A percentile compares a stretch with the other conserved stretches of the same genome.
Evolutionary conservation across 2,888 invertebrate species (phyloP).

Genomic region (Leptinotarsa rubiginosa): DNA sequence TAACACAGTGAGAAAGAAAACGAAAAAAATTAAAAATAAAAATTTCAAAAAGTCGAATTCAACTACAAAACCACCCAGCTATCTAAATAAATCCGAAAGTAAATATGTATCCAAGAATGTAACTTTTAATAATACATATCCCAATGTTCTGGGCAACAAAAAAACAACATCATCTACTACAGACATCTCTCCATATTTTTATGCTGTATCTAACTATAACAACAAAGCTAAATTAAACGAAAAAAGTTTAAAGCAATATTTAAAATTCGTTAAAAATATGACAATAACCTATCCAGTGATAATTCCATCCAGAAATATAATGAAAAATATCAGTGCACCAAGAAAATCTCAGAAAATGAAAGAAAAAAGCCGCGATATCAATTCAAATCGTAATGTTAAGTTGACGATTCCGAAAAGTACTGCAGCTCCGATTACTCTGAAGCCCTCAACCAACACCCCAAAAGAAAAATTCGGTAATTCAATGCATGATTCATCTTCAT

Average conservation of each 20-base stretch:
- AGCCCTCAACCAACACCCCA: constrained; percentile 35
- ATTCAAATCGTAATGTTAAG: constrained; percentile 64
- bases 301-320: constrained; percentile 66
- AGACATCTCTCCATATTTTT: constrained; percentile 59
- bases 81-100: constrained; percentile 54
- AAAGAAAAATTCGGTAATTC: constrained; percentile 44
- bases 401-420: constrained; percentile 59
- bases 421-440: constrained; percentile 49
- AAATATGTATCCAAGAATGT: constrained; percentile 49
- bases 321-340: constrained; percentile 58
- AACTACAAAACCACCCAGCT: constrained; percentile 54
- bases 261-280: constrained; percentile 64
- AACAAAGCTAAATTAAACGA: constrained; percentile 58
- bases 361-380: constrained; percentile 66
- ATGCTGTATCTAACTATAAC: constrained; percentile 57
- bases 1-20: constrained; percentile 69
- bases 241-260: constrained; percentile 59
- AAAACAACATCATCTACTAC: constrained; percentile 50
- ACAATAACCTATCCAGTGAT: constrained; percentile 77
- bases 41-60: constrained; percentile 49
- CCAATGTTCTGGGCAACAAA: constrained; percentile 48
- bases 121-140: constrained; percentile 47
- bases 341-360: constrained; percentile 64
- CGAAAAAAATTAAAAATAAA: constrained; percentile 63
- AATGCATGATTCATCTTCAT: constrained; percentile 50